Base-by-base conservation (phyloP, 2,113 vertebrate genomes). In the Elgaria multicarinata region DNA sequence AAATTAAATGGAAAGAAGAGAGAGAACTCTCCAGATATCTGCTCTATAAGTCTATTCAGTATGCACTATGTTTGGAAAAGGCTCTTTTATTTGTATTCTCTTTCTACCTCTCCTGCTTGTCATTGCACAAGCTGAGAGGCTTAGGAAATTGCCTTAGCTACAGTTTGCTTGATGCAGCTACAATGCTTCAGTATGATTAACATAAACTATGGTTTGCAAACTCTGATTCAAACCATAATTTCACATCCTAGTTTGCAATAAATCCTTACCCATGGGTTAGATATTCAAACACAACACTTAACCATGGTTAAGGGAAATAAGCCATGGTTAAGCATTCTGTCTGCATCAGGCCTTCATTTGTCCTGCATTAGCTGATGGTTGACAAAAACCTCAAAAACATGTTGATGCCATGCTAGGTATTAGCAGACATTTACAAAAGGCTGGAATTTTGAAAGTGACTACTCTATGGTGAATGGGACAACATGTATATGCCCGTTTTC, bases 1-100 rank as follows among this genome's bases (percentile, higher is more conserved):
- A 50, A 26, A 44, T 89, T 42, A 89, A 33, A 92, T 66, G 1
- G 71, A 76, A 85, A 67, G 85, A 90, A 90, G 86, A 92, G 14
- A 39, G 66, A 33, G 44, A 31, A 9, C 26, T 77, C 22, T 28
- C 6, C 22, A 53, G 16, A 33, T 84, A 77, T 20, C n/a, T 77
- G 46, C 33, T 67, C 58, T 18, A 20, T 66, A 86, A 28, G 8
- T 39, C 36, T 44, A 20, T 74, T 75, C 36, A 53, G 39, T 33
- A 66, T 83, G 24, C 22, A 28, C 36, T 66, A 44, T 26, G 24
- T 13, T 42, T 74, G 18, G 44, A 82, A n/a, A 62, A 39, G 26
- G 33, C n/a, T 55, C 20, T 39, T 80, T 79, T 53, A 16, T 20
- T 75, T 36, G 71, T 13, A 39, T n/a, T 36, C 22, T 8, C 6